Percentiles rank a stretch among this genome's conserved stretches.
Conservation (phyloP, 2,888 invertebrate species). For the Drosophila mimica region DNA sequence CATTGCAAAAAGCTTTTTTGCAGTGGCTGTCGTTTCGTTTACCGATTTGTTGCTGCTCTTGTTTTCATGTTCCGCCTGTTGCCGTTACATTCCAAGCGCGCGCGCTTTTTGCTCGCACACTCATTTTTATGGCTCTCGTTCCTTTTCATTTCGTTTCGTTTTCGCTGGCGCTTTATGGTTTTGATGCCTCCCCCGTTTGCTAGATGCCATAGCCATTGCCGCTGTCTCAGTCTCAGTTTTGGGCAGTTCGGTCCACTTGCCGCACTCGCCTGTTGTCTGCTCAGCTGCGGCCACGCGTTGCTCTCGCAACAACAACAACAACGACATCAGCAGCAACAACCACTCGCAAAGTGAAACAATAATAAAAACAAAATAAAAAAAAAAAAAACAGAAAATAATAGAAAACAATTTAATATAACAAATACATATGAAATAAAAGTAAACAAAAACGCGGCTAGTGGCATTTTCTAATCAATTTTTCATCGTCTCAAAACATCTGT, state of each 20-base stretch:
- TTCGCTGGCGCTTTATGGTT: slow-evolving; percentile 6
- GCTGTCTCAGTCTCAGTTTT: slow-evolving; percentile 11
- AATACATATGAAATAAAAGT: slow-evolving; percentile 23
- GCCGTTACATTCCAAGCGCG: slow-evolving; percentile 54
- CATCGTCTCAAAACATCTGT: slow-evolving; percentile 23
- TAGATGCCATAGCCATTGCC: slow-evolving; percentile 47
- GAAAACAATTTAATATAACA: slow-evolving; percentile 33
- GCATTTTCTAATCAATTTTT: slow-evolving; percentile 39
- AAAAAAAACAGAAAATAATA: slow-evolving; percentile 15
- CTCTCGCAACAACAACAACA: slow-evolving; percentile 43
- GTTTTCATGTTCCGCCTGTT: slow-evolving; percentile 48
- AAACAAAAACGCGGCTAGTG: slow-evolving; percentile 37
- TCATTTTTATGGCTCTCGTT: slow-evolving; percentile 22
- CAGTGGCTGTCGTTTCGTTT: slow-evolving; percentile 32
- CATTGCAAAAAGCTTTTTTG: slow-evolving; percentile 35
- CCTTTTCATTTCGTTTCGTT: slow-evolving; percentile 12
- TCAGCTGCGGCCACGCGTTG: slow-evolving; percentile 52
- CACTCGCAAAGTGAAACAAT: slow-evolving; percentile 46
- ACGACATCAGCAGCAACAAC: slow-evolving; percentile 11
- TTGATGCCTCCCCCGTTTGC: slow-evolving; percentile 19
- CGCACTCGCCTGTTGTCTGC: slow-evolving; percentile 57
- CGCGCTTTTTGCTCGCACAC: slow-evolving; percentile 29
- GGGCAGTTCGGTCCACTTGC: slow-evolving; percentile 54
- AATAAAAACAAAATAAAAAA: slow-evolving; percentile 39
- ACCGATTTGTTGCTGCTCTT: slow-evolving; percentile 63